Conservation (phyloP, 2,888 invertebrate genomes). For the Oxycera nigricornis region DNA sequence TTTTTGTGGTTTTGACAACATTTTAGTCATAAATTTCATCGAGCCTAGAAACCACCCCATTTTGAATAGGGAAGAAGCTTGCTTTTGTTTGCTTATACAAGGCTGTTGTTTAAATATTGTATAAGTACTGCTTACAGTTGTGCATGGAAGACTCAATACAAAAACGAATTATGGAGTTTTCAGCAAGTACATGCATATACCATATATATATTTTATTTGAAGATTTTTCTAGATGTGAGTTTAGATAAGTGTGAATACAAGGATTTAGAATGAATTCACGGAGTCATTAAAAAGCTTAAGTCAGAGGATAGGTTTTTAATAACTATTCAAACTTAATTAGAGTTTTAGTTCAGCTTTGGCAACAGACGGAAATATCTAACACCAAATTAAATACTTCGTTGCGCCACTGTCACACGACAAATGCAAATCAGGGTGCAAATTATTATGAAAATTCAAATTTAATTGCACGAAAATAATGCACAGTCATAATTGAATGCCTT, state of each 20-base stretch:
- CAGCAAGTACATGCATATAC: no score
- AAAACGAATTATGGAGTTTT: neutral
- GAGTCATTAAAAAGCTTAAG: no score
- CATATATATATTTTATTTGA: no score
- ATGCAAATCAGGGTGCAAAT: neutral
- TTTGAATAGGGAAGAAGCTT: neutral
- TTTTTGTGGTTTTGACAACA: constrained; percentile 29
- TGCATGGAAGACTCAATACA: no score
- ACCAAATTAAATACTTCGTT: neutral
- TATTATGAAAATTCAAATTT: constrained; percentile 46
- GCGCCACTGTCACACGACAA: neutral
- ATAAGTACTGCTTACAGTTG: no score
- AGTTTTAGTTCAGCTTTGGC: neutral
- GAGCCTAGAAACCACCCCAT: neutral
- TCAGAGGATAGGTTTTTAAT: no score
- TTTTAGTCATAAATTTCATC: constrained; percentile 19
- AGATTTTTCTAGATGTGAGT: no score
- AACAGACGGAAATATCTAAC: neutral
- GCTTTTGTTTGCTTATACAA: no score
- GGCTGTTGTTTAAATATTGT: no score
- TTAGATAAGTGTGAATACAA: no score
- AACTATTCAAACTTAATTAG: no score
- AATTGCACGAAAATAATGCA: constrained; percentile 46
- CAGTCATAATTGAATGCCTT: constrained; percentile 12
- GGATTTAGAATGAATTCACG: no score